These are phyloP conservation scores for Noctua janthina DNA, from an alignment of 2,888 invertebrate species.

Conservation along the genomic window DNA sequence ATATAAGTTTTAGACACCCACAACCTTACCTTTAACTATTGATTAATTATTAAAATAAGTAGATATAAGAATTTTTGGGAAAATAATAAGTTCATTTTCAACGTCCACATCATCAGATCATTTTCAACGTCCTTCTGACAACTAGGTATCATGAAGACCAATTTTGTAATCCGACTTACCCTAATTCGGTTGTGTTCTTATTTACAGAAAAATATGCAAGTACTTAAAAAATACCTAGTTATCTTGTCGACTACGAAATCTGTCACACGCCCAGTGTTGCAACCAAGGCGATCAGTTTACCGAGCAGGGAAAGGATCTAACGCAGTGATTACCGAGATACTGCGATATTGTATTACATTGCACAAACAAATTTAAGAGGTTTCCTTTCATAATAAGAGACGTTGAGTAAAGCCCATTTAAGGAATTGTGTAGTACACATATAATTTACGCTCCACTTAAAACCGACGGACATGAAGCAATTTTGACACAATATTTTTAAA, in stretches of 20 bases:
- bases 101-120: not conserved
- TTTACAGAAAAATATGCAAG: not conserved
- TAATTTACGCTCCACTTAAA: conserved; percentile 62
- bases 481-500: conserved; percentile 13
- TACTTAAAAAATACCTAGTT: conserved; percentile 12
- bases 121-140: not conserved
- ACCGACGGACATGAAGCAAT: conserved; percentile 47
- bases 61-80: not conserved
- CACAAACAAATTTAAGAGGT: conserved; percentile 74
- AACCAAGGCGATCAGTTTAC: conserved; percentile 75
- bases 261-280: conserved; percentile 70
- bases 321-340: conserved; percentile 68
- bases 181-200: not conserved
- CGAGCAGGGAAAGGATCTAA: conserved; percentile 73
- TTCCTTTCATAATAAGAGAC: conserved; percentile 71
- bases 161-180: not conserved
- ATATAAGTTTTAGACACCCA: not conserved
- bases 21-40: too few relatives aligned
- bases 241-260: conserved; percentile 53
- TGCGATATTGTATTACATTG: conserved; percentile 77
- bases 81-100: not conserved
- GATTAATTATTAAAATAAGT: too few relatives aligned
- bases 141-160: not conserved
- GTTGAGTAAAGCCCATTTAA: conserved; percentile 65
- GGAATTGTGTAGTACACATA: conserved; percentile 59